Evolutionary conservation across 1,140 invertebrate genomes (phyloP).

Genomic region (Eriosoma lanigerum): DNA sequence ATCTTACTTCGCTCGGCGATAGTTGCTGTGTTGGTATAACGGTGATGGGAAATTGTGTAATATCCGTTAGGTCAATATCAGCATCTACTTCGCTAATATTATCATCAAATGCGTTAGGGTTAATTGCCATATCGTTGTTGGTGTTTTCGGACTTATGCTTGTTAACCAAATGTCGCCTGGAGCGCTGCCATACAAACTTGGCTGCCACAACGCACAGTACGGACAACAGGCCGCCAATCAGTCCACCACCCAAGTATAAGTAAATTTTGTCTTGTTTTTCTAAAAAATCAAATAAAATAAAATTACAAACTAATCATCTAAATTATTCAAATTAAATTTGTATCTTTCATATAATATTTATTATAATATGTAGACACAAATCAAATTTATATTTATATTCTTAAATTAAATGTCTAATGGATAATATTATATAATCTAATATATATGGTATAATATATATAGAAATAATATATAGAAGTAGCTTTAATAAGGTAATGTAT

Average conservation of each 20-base stretch:
- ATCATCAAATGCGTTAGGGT: slow-evolving; percentile 69
- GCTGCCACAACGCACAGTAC: slow-evolving; percentile 70
- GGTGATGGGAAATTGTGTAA: slow-evolving; percentile 53
- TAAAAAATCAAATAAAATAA: slow-evolving; percentile 58
- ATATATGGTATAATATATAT: too few relatives aligned
- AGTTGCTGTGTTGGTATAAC: slow-evolving; percentile 52
- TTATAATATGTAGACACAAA: too few relatives aligned
- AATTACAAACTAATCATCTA: too few relatives aligned
- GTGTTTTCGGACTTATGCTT: slow-evolving; percentile 28
- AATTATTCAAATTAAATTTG: too few relatives aligned
- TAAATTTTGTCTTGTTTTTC: slow-evolving; percentile 77
- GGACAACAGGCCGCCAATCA: slow-evolving; percentile 68
- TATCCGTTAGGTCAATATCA: slow-evolving; percentile 65
- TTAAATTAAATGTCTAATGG: too few relatives aligned
- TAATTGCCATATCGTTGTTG: not conserved
- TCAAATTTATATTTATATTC: too few relatives aligned
- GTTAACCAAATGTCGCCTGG: slow-evolving; percentile 56
- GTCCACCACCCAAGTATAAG: slow-evolving; percentile 73
- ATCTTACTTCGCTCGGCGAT: slow-evolving; percentile 54
- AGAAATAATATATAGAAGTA: too few relatives aligned
- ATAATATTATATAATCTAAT: too few relatives aligned
- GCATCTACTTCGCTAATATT: slow-evolving; percentile 73
- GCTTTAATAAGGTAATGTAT: too few relatives aligned
- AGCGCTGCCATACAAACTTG: slow-evolving; percentile 66
- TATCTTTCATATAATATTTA: too few relatives aligned